Percentiles rank a stretch among this genome's conserved stretches.
Conservation (phyloP, 2,113 vertebrate species). For the Nerophis lumbriciformis region DNA sequence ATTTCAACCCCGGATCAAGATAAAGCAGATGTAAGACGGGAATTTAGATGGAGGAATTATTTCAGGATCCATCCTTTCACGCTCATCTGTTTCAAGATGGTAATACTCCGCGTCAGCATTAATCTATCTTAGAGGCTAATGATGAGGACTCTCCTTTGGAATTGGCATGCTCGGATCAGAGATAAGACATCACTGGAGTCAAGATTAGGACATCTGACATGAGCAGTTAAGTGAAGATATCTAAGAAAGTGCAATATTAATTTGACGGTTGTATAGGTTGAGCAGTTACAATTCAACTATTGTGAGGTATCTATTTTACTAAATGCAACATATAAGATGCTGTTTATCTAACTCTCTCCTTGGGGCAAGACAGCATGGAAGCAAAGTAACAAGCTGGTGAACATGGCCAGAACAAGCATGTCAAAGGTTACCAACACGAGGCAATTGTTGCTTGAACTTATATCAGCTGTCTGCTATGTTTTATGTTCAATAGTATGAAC, state of each 20-base stretch:
- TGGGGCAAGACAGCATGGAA: neutral
- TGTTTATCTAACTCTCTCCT: too few species aligned
- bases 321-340: neutral
- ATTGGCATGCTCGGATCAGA: slow-evolving; percentile 28
- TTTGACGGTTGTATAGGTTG: slow-evolving; percentile 7
- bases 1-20: slow-evolving; percentile 21
- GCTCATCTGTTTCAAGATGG: slow-evolving; percentile 37
- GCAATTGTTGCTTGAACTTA: neutral
- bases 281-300: neutral
- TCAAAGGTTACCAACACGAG: neutral
- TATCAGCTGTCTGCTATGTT: neutral
- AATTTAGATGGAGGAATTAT: slow-evolving; percentile 46
- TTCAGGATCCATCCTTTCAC: slow-evolving; percentile 32
- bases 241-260: slow-evolving; percentile 1
- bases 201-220: slow-evolving; percentile 24
- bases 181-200: slow-evolving; percentile 19
- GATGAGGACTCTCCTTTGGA: slow-evolving; percentile 40
- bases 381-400: neutral
- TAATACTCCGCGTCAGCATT: slow-evolving; percentile 31
- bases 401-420: neutral
- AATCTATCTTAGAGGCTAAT: slow-evolving; percentile 37
- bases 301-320: neutral
- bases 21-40: slow-evolving; percentile 48
- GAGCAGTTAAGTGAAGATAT: slow-evolving; percentile 11
- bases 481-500: neutral